Evolutionary conservation across 2,888 invertebrate genomes (phyloP).

Genomic region (Stenchaetothrips biformis): DNA sequence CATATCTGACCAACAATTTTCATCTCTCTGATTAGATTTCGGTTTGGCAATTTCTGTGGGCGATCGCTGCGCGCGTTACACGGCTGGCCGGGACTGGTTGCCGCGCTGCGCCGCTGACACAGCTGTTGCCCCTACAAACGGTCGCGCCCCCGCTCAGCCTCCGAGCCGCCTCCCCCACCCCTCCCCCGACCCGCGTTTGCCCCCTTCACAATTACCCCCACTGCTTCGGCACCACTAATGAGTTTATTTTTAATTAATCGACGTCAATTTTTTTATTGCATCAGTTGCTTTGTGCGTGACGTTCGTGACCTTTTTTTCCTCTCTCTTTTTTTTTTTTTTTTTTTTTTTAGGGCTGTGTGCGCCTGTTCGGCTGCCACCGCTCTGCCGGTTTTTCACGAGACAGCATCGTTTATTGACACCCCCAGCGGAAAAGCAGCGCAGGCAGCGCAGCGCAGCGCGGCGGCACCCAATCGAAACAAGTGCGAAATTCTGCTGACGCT

Average conservation of each 20-base stretch:
- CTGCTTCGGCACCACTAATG: neutral
- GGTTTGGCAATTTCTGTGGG: slow-evolving; percentile 45
- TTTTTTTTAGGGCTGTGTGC: neutral
- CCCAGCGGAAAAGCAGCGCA: neutral
- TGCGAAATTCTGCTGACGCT: no score
- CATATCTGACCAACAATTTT: slow-evolving; percentile 6
- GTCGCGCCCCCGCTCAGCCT: neutral
- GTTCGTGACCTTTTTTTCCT: neutral
- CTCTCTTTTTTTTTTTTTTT: neutral
- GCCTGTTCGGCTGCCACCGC: no score
- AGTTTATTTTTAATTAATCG: slow-evolving; percentile 25
- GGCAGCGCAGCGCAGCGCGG: neutral
- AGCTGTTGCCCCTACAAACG: slow-evolving; percentile 18
- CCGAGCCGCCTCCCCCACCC: neutral
- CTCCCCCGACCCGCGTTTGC: neutral
- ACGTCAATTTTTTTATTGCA: slow-evolving; percentile 1
- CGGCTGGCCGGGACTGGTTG: slow-evolving; percentile 33
- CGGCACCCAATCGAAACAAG: neutral
- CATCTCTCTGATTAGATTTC: slow-evolving; percentile 19
- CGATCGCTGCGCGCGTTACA: slow-evolving; percentile 46
- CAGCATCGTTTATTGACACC: neutral
- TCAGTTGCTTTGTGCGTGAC: neutral
- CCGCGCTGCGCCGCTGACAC: neutral
- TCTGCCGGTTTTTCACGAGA: neutral
- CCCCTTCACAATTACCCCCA: slow-evolving; percentile 6